Evolutionary conservation across 1,140 invertebrate species (phyloP), one percentile per base, ranked within the genome.

Genomic region (Nomia melanderi): DNA sequence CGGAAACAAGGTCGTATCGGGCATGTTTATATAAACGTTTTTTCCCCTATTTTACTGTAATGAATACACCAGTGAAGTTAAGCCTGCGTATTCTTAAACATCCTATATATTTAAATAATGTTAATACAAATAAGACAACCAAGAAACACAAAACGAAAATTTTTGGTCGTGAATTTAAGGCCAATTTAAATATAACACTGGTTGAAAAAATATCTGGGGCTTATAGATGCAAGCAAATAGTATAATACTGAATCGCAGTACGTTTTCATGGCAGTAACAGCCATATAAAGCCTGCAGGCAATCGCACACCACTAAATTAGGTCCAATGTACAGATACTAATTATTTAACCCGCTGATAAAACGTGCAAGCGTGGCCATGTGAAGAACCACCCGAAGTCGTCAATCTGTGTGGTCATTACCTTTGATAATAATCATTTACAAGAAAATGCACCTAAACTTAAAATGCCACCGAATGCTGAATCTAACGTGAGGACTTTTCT

Each of bases 291-390:
- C 85, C 76, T 85, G 78, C 78, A 89, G 87, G 89, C 86, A 82
- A 72, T 90, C 88, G 89, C 89, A 90, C 89, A 90, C 88, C 86
- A 88, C 88, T 88, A 85, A 89, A 77, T 80, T 64, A 87, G 57
- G 77, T 81, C 82, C 44, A 86, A 83, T 86, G 70, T 82, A 84
- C 76, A 84, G 82, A 54, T 86, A 86, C 86, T 85, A 87, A 78
- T 78, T 64, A 59, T 83, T 81, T 73, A 78, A 84, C 64, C 76
- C 81, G 78, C 79, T 80, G 57, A 83, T 78, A 82, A 50, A 86
- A 80, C 82, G 82, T 86, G 85, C 82, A 87, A 78, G 72, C 73
- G 59, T 72, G 77, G 77, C 50, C 39, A 67, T 60, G 41, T 84
- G 75, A 50, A n/a, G 25, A 73, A 82, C 53, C 67, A 81, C 79